Evolutionary conservation across 2,888 invertebrate species (phyloP), one percentile per base, ranked within the genome.

Genomic region (Orthosia cruda): DNA sequence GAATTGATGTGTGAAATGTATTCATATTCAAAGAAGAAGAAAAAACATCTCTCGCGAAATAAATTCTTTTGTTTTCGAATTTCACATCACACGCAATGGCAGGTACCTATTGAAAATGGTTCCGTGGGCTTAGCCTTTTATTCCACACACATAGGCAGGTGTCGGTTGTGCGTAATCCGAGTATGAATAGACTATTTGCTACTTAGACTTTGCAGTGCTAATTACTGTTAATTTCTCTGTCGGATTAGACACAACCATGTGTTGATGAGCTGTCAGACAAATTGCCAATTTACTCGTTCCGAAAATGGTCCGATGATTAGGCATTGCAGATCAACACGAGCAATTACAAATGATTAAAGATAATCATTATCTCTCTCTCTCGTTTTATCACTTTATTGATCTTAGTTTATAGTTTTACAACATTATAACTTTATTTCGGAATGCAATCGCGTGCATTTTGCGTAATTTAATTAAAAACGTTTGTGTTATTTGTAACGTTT

Each of bases 41-140:
- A 77, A 83, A 77, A 81, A 76, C 80, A 79, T 74, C 73, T 88
- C 80, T 87, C 82, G 84, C 84, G 88, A 89, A 88, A 88, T 89
- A 83, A 72, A 77, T 79, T 81, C 74, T 91, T 91, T 93, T 92
- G 91, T 93, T 92, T 90, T 89, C 69, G 52, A 86, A 84, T 89
- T 92, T 92, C 92, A 88, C 91, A 90, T 89, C 84, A 80, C 86
- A 89, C 84, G 87, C 86, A 84, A 81, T 86, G 52, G 61, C 40
- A 40, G 40, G 40, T 40, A 40, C 40, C 40, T 73, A 82, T 83
- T 73, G 85, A 86, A 84, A 52, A 82, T 64, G 20, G 23, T 70
- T 62, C 69, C 32, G 58, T 71, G 47, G 57, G 52, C 47, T 66
- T 32, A 64, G 61, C 59, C 61, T 50, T 67, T 71, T 47, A 55